Percentiles rank a stretch among this genome's conserved stretches.
These are phyloP conservation scores for Anas bernieri DNA, from an alignment of 2,797 vertebrate species.

Conservation along the genomic window DNA sequence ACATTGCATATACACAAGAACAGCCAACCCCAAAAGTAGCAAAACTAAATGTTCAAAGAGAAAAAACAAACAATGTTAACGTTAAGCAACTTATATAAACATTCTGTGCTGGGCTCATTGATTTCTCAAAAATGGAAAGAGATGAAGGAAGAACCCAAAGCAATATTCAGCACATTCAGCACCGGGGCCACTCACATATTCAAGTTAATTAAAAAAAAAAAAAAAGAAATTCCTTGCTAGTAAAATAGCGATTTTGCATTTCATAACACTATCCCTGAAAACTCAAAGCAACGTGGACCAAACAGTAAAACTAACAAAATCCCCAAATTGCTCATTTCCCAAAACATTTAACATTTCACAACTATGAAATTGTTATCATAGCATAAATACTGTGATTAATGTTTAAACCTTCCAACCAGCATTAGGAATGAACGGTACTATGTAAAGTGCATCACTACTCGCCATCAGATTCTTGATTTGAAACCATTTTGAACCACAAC, in stretches of 20 bases:
- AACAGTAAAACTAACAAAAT: not conserved
- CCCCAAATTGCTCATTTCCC: not conserved
- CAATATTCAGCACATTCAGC: not conserved
- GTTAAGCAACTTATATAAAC: not conserved
- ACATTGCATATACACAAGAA: not conserved
- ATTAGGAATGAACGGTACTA: not conserved
- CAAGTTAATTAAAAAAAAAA: not conserved
- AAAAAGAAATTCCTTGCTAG: not conserved
- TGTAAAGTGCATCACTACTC: not conserved
- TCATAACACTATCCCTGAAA: not conserved
- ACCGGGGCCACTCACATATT: not conserved
- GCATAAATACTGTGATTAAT: not conserved
- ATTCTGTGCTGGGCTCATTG: not conserved
- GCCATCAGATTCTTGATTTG: not conserved
- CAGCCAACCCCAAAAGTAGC: not conserved
- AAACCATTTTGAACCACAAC: not conserved
- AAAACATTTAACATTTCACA: not conserved
- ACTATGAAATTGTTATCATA: not conserved
- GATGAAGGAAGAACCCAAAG: not conserved
- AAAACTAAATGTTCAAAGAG: not conserved
- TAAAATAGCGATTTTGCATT: not conserved
- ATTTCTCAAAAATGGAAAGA: slow-evolving; percentile 7
- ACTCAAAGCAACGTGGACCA: not conserved
- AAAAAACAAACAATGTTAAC: slow-evolving; percentile 22
- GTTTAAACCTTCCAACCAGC: not conserved